phyloP scores from a whole-genome alignment of 2,113 vertebrate genomes.

The Propithecus coquereli region DNA sequence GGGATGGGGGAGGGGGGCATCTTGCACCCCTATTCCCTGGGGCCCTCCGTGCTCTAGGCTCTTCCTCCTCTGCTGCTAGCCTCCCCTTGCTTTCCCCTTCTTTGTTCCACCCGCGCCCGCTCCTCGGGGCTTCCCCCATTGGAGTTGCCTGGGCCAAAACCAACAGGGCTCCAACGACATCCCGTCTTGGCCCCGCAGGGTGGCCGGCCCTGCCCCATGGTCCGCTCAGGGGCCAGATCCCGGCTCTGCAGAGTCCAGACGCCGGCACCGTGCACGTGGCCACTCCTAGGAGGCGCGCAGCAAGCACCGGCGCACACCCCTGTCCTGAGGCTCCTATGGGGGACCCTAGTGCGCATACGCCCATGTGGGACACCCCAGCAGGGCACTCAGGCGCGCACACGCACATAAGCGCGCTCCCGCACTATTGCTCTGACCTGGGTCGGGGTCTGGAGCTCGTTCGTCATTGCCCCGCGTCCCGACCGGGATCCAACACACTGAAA shows the following conservation, averaged over 20 bases:
- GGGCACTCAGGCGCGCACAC: fast-evolving
- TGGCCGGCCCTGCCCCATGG: constrained; percentile 46
- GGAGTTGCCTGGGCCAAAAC: constrained; percentile 57
- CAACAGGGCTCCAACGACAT: constrained; percentile 62
- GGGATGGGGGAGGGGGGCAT: background rate
- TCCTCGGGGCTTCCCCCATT: constrained; percentile 69
- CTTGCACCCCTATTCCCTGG: background rate
- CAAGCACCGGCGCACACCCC: background rate
- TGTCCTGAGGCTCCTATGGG: fast-evolving
- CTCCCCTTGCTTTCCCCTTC: constrained; percentile 41
- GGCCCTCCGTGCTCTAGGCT: background rate
- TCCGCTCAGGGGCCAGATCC: background rate
- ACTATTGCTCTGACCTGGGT: background rate
- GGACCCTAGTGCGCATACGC: background rate
- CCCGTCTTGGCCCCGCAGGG: constrained; percentile 19
- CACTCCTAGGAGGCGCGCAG: background rate
- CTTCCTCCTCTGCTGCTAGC: background rate
- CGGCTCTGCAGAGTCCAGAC: background rate
- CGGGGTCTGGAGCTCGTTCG: fast-evolving
- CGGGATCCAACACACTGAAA: background rate
- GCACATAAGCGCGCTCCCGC: background rate
- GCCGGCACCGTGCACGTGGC: background rate
- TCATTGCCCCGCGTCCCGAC: background rate
- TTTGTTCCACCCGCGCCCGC: constrained; percentile 46
- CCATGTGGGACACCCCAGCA: background rate